Evolutionary conservation across 2,888 invertebrate genomes (phyloP).

Genomic region (Diaprepes abbreviatus): DNA sequence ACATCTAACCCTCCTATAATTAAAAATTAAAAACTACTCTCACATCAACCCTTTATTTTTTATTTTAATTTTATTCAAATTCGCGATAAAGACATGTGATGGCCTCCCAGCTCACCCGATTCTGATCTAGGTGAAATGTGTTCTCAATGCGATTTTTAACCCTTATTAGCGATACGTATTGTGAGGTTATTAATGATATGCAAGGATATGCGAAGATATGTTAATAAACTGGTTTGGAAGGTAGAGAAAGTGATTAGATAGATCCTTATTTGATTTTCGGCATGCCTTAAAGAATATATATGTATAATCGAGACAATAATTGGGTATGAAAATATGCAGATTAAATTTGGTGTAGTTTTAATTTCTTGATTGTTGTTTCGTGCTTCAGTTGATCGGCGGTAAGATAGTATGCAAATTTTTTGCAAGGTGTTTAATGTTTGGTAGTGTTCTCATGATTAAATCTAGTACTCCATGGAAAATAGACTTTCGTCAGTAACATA

Average conservation of each 20-base stretch:
- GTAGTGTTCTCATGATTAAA: neutral
- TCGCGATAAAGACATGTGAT: conserved; percentile 34
- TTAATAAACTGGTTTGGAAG: conserved; percentile 46
- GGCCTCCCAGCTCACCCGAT: conserved; percentile 35
- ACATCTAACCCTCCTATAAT: conserved; percentile 35
- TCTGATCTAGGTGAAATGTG: conserved; percentile 21
- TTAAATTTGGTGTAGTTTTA: conserved; percentile 20
- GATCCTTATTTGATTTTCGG: conserved; percentile 12
- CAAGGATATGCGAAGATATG: conserved; percentile 41
- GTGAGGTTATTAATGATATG: conserved; percentile 33
- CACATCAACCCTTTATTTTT: conserved; percentile 41
- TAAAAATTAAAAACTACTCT: conserved; percentile 36
- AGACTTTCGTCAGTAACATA: no score
- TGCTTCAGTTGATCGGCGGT: conserved; percentile 3
- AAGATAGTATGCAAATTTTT: conserved; percentile 5
- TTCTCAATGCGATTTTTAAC: conserved; percentile 22
- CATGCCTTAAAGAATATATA: neutral
- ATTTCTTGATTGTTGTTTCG: conserved; percentile 26
- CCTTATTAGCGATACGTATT: conserved; percentile 45
- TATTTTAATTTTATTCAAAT: conserved; percentile 39
- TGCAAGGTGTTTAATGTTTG: neutral
- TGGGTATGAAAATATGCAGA: conserved; percentile 24
- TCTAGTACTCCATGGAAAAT: no score
- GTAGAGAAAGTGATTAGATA: conserved; percentile 34
- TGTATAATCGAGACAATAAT: conserved; percentile 16